phyloP scores from a whole-genome alignment of 2,888 invertebrate genomes.

The Leptinotarsa juncta region DNA sequence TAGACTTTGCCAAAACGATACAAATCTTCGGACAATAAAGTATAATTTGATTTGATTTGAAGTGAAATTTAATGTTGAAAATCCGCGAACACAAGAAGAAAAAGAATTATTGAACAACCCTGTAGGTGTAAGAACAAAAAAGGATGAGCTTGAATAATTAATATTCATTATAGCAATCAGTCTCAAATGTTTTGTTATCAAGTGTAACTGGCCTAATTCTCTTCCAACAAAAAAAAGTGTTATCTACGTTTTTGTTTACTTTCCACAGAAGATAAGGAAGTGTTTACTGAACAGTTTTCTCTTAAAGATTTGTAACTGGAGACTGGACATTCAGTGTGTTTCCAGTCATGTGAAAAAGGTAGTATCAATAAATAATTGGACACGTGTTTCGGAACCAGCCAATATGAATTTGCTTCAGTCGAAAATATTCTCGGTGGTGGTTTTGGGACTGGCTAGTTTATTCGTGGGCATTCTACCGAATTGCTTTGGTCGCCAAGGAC shows the following conservation, averaged over 20 bases:
- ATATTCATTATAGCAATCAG: background rate
- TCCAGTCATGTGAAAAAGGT: background rate
- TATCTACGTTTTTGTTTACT: slow-evolving; percentile 15
- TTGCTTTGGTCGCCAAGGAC: slow-evolving; percentile 71
- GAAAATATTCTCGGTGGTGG: slow-evolving; percentile 75
- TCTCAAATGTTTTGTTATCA: background rate
- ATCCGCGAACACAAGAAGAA: too few species aligned
- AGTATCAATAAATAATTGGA: background rate
- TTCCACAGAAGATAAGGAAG: background rate
- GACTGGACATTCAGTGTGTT: background rate
- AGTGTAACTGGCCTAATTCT: slow-evolving; percentile 13
- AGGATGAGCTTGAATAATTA: background rate
- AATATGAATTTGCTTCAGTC: slow-evolving; percentile 55
- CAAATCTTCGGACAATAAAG: too few species aligned
- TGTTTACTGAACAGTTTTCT: background rate
- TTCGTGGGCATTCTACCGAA: slow-evolving; percentile 78
- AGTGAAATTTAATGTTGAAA: too few species aligned
- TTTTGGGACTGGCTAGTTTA: slow-evolving; percentile 77
- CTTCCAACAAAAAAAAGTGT: slow-evolving; percentile 1
- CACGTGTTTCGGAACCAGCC: too few species aligned
- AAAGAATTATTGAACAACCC: too few species aligned
- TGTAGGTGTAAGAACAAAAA: too few species aligned
- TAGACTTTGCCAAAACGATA: too few species aligned
- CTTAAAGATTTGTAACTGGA: background rate
- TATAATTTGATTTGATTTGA: too few species aligned